Base-by-base conservation (phyloP, 2,888 invertebrate species). In the Ecliptopera silaceata region DNA sequence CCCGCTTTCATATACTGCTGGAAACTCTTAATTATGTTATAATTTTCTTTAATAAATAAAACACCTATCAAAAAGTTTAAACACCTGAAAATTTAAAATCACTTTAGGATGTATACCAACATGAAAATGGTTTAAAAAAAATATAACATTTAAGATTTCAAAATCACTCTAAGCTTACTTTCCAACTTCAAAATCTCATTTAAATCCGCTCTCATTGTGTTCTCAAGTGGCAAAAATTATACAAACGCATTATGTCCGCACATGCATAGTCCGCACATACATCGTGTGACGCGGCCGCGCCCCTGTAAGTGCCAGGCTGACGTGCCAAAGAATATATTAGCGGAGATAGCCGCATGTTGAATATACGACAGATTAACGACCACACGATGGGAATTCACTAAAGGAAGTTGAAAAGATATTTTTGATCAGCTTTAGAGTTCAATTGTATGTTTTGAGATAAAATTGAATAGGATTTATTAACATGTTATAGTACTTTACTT, bases 281-380 rank as follows among this genome's bases (percentile, higher is more conserved):
- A n/a, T n/a, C 64, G 70, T 72, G 70, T 80, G 80, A 80, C 77
- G 74, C 65, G 63, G 65, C 69, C 74, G 73, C 80, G 74, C 80
- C 81, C 76, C 74, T 70, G 75, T 79, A 77, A 80, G 77, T 79
- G 78, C 72, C 66, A 64, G 63, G 56, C 72, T 61, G 77, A 81
- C 77, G 77, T 78, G 80, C 76, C 78, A 74, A 80, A 75, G 82
- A 81, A 82, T 84, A 80, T 80, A 83, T 85, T 78, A 80, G 72
- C 65, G 59, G 53, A 66, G 71, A 78, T 74, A 75, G 57, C 59
- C 44, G 45, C 50, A 47, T 50, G 60, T 43, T 62, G 57, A 56
- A 63, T 64, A 59, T 53, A 56, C 39, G 46, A 15, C 36, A 59
- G 59, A 61, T 61, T 61, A 48, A 61, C 56, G 51, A 48, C n/a